Conservation (phyloP, 2,113 vertebrate species). For the Lamprotornis superbus region DNA sequence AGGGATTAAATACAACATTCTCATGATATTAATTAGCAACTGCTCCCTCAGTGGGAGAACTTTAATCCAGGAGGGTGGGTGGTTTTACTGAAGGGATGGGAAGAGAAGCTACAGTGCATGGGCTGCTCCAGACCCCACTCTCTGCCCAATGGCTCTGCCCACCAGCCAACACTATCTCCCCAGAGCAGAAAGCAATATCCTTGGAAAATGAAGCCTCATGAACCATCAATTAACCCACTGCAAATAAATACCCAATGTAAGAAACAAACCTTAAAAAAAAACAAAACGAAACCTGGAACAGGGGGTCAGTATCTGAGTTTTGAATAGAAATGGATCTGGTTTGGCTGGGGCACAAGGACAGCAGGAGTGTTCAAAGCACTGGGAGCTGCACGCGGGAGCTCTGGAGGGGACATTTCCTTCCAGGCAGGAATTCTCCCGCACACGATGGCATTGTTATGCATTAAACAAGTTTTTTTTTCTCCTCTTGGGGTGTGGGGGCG, state of each 20-base stretch:
- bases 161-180: background rate
- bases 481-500: background rate
- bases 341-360: constrained; percentile 43
- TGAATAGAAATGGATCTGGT: constrained; percentile 52
- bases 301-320: background rate
- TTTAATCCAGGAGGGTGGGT: background rate
- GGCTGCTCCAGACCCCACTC: background rate
- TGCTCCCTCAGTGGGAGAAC: background rate
- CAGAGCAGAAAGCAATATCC: background rate
- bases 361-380: background rate
- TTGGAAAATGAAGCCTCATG: background rate
- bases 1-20: background rate
- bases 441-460: constrained; percentile 50
- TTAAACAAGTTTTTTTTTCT: background rate
- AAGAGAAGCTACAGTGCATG: background rate
- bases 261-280: constrained; percentile 9
- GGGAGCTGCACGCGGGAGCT: background rate
- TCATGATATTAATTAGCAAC: background rate
- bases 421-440: constrained; percentile 47
- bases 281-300: constrained; percentile 19
- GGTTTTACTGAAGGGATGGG: background rate
- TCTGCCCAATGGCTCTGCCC: background rate
- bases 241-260: background rate
- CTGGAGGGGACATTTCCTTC: constrained; percentile 37
- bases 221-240: background rate